Conservation (phyloP, 2,888 invertebrate genomes). For the Spisula subtruncata region DNA sequence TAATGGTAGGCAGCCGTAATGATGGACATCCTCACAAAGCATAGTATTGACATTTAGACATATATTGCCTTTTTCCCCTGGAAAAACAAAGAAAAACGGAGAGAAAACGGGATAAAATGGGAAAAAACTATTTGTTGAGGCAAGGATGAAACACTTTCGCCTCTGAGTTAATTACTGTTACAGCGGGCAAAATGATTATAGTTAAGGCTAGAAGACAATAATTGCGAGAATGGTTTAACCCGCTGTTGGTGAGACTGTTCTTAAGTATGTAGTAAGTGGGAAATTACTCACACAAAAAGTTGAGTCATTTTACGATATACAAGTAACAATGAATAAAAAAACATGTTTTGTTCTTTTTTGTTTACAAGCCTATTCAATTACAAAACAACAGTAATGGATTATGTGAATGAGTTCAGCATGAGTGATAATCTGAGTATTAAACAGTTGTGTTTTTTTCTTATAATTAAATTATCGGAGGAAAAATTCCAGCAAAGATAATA, state of each 20-base stretch:
- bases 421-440: background rate
- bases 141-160: conserved; percentile 1
- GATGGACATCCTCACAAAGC: background rate
- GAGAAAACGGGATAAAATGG: too few species aligned
- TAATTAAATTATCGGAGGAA: background rate
- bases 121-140: background rate
- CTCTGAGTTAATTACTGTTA: background rate
- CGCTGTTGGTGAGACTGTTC: background rate
- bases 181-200: too few species aligned
- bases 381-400: conserved; percentile 1
- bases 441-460: background rate
- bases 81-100: background rate
- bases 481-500: background rate
- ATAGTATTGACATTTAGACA: conserved; percentile 11
- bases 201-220: background rate
- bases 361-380: background rate
- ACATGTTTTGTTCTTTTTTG: background rate
- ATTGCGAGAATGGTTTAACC: background rate
- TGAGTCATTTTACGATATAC: conserved; percentile 12
- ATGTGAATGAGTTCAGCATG: background rate
- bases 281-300: background rate
- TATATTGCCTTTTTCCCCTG: conserved; percentile 1
- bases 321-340: background rate
- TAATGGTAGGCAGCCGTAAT: background rate
- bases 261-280: background rate